Conservation (phyloP, 2,797 vertebrate genomes). For the Picus viridis region DNA sequence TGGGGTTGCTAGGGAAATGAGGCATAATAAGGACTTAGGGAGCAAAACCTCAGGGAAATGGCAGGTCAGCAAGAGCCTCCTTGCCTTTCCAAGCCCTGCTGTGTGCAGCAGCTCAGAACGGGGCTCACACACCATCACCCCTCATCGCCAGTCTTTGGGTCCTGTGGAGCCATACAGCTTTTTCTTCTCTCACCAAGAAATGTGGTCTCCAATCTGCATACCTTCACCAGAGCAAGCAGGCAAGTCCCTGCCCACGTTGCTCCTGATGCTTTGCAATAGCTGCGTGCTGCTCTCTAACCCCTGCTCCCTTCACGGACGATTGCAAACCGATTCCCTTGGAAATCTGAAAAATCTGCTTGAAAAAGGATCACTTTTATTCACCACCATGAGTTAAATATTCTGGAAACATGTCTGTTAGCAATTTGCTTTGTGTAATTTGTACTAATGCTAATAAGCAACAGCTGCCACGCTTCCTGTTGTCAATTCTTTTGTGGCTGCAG, state of each 20-base stretch:
- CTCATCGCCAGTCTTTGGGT: accelerated
- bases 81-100: neutral
- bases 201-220: neutral
- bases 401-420: conserved; percentile 80
- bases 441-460: conserved; percentile 80
- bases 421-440: conserved; percentile 80
- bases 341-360: conserved; percentile 63
- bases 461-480: conserved; percentile 77
- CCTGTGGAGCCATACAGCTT: neutral
- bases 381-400: conserved; percentile 74
- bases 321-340: conserved; percentile 63
- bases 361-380: conserved; percentile 66
- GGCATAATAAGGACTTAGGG: neutral
- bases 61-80: neutral
- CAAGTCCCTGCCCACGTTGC: neutral
- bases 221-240: neutral
- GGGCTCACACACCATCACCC: neutral
- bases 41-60: neutral
- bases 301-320: conserved; percentile 55
- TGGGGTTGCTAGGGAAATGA: conserved; percentile 24
- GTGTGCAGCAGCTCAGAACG: neutral
- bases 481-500: conserved; percentile 74
- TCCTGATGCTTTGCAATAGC: neutral
- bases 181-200: neutral
- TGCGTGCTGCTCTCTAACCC: conserved; percentile 5